Evolutionary conservation across 2,888 invertebrate species (phyloP).

Genomic region (Tetragnatha montana): DNA sequence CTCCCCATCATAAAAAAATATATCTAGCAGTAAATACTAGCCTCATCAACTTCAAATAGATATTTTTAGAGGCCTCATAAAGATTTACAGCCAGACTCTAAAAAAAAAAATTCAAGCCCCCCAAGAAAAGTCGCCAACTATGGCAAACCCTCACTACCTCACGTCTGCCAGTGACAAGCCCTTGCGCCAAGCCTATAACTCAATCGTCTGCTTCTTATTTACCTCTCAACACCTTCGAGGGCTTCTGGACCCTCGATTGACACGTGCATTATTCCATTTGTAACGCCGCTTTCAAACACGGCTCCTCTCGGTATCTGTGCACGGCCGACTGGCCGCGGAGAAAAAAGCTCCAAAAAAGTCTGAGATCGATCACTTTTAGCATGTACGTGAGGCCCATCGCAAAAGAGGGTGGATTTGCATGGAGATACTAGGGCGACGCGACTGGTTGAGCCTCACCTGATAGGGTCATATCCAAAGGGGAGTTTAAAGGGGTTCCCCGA

Average conservation of each 20-base stretch:
- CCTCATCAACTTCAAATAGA: too few species aligned
- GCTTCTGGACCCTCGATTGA: constrained; percentile 16
- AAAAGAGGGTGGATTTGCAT: constrained; percentile 33
- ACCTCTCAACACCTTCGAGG: constrained; percentile 27
- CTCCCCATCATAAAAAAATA: too few species aligned
- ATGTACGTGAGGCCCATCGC: constrained; percentile 62
- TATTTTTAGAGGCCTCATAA: too few species aligned
- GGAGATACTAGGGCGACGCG: too few species aligned
- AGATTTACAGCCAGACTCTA: too few species aligned
- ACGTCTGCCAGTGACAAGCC: constrained; percentile 67
- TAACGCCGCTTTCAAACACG: constrained; percentile 29
- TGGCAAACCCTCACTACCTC: constrained; percentile 19
- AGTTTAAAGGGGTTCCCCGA: too few species aligned
- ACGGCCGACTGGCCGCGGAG: neutral
- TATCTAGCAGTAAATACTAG: too few species aligned
- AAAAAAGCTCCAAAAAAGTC: constrained; percentile 21
- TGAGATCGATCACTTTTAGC: constrained; percentile 56
- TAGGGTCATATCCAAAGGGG: too few species aligned
- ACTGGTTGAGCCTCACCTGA: too few species aligned
- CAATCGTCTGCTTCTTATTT: constrained; percentile 54
- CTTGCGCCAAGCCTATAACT: constrained; percentile 65
- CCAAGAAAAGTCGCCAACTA: constrained; percentile 25
- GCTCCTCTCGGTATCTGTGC: constrained; percentile 32
- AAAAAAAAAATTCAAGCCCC: neutral
- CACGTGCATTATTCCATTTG: constrained; percentile 57